Evolutionary conservation across 2,888 invertebrate species (phyloP).

Genomic region (Andrena chrysosceles): DNA sequence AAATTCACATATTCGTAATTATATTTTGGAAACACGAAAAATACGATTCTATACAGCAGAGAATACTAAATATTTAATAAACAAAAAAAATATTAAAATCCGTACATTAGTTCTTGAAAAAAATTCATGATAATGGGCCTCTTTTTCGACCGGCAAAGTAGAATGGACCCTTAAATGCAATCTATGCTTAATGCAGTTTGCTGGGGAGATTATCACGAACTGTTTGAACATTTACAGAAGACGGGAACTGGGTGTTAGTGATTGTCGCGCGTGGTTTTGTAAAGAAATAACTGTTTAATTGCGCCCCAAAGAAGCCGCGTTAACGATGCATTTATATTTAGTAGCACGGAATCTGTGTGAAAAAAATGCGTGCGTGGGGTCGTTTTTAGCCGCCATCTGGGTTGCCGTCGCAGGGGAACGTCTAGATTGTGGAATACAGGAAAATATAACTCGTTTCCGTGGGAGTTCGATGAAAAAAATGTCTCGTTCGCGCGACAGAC

Average conservation of each 20-base stretch:
- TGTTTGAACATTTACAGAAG: not conserved
- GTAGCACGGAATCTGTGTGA: slow-evolving; percentile 17
- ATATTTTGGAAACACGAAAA: no score
- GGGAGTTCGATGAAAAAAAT: slow-evolving; percentile 68
- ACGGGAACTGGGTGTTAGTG: not conserved
- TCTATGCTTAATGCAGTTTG: no score
- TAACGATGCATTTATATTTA: slow-evolving; percentile 18
- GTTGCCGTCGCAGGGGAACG: slow-evolving; percentile 58
- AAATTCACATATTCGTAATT: no score
- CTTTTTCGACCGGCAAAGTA: no score
- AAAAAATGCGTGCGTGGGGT: slow-evolving; percentile 65
- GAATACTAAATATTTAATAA: no score
- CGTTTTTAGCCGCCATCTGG: slow-evolving; percentile 69
- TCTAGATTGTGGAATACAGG: slow-evolving; percentile 55
- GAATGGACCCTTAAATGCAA: no score
- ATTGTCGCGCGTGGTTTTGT: not conserved
- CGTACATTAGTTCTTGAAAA: no score
- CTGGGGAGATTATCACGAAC: no score
- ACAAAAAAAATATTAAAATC: no score
- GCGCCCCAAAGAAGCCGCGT: not conserved
- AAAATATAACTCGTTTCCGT: slow-evolving; percentile 72
- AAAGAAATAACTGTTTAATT: slow-evolving; percentile 15
- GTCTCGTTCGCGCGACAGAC: slow-evolving; percentile 45
- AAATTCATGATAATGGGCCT: no score
- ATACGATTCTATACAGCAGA: no score